A percentile compares a stretch with the other conserved stretches of the same genome.
Evolutionary conservation across 2,113 vertebrate species (phyloP).

Genomic region (Grus americana): DNA sequence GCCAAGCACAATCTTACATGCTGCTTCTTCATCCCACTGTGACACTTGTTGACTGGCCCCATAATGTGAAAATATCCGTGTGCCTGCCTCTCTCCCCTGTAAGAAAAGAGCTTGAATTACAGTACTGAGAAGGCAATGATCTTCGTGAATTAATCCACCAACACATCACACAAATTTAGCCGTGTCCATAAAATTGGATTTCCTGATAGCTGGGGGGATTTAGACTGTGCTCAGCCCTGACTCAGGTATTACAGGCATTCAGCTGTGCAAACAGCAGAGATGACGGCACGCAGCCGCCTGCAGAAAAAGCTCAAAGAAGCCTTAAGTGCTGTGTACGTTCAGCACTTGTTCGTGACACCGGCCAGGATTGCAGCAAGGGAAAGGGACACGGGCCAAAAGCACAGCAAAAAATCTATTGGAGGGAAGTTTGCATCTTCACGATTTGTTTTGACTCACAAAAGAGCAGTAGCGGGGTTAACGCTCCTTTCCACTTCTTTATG

Average conservation of each 20-base stretch:
- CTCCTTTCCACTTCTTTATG: neutral
- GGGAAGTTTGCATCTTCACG: neutral
- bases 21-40: neutral
- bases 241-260: slow-evolving; percentile 6
- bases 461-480: neutral
- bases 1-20: neutral
- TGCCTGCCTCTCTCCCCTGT: neutral
- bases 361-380: neutral
- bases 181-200: slow-evolving; percentile 54
- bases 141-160: slow-evolving; percentile 31
- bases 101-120: slow-evolving; percentile 37
- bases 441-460: neutral
- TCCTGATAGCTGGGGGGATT: slow-evolving; percentile 37
- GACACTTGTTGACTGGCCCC: slow-evolving; percentile 8
- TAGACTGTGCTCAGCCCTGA: neutral
- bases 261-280: neutral
- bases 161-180: neutral
- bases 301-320: neutral
- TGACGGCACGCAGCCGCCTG: neutral
- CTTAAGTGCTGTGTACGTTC: neutral
- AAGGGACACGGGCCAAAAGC: neutral
- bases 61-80: slow-evolving; percentile 26
- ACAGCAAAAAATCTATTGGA: accelerated
- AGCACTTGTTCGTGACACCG: accelerated
- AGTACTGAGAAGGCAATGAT: neutral